Evolutionary conservation across 2,888 invertebrate species (phyloP).

Genomic region (Euproctis similis): DNA sequence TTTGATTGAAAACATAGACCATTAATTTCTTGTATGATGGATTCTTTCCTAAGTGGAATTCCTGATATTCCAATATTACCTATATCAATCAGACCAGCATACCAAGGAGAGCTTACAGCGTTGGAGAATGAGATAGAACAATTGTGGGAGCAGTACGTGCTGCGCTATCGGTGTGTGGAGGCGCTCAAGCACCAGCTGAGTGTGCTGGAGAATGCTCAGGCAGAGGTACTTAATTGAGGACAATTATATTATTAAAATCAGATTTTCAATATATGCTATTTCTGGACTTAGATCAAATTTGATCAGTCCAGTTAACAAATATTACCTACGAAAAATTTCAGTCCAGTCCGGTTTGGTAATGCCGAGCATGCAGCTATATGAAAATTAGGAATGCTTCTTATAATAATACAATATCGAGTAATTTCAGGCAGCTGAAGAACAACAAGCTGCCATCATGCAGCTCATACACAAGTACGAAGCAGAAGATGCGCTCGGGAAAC

Average conservation of each 20-base stretch:
- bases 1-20: too few species aligned
- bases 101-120: slow-evolving; percentile 95
- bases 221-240: slow-evolving; percentile 61
- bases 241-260: too few species aligned
- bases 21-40: too few species aligned
- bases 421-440: slow-evolving; percentile 80
- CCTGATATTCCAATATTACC: not conserved
- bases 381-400: not conserved
- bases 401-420: not conserved
- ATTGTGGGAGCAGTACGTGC: slow-evolving; percentile 91
- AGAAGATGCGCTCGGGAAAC: slow-evolving; percentile 67
- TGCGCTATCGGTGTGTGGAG: slow-evolving; percentile 90
- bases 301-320: too few species aligned
- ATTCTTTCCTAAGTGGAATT: too few species aligned
- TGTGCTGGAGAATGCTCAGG: slow-evolving; percentile 85
- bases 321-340: too few species aligned
- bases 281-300: too few species aligned
- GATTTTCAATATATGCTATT: too few species aligned
- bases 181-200: slow-evolving; percentile 91
- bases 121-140: slow-evolving; percentile 89
- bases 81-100: slow-evolving; percentile 92
- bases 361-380: too few species aligned
- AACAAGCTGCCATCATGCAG: slow-evolving; percentile 77
- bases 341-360: too few species aligned
- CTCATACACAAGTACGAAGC: slow-evolving; percentile 73